Percentiles rank a stretch among this genome's conserved stretches.
Conservation (phyloP, 1,140 invertebrate species). For the Macrocentrus cingulum region DNA sequence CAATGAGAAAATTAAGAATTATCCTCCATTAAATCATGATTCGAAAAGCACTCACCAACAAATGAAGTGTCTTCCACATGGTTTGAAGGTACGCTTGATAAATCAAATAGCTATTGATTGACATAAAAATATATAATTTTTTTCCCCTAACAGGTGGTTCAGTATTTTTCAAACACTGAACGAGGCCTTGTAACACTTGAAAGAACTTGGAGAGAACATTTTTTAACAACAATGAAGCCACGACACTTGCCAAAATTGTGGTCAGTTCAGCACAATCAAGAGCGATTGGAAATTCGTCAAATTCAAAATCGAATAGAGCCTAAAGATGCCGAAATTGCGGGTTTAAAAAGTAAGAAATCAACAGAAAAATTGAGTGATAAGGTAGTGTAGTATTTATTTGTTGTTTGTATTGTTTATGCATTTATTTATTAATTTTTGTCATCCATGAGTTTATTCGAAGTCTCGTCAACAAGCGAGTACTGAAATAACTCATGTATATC, state of each 20-base stretch:
- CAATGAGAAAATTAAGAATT: slow-evolving; percentile 54
- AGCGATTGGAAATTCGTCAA: slow-evolving; percentile 52
- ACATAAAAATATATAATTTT: slow-evolving; percentile 27
- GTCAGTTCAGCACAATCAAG: slow-evolving; percentile 73
- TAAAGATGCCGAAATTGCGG: slow-evolving; percentile 49
- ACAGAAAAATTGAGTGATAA: background rate
- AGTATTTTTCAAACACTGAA: slow-evolving; percentile 60
- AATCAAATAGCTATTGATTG: slow-evolving; percentile 1
- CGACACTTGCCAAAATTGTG: slow-evolving; percentile 72
- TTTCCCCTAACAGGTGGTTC: slow-evolving; percentile 64
- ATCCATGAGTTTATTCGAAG: too few relatives aligned
- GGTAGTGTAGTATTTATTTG: too few relatives aligned
- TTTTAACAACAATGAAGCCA: slow-evolving; percentile 74
- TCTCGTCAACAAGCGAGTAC: too few relatives aligned
- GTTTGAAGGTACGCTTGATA: slow-evolving; percentile 40
- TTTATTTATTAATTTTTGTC: too few relatives aligned
- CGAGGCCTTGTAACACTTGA: slow-evolving; percentile 72
- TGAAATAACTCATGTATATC: too few relatives aligned
- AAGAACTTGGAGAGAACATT: slow-evolving; percentile 76
- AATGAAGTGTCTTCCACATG: slow-evolving; percentile 41
- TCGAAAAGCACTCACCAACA: slow-evolving; percentile 13
- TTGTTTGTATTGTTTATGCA: too few relatives aligned
- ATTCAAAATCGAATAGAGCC: slow-evolving; percentile 51
- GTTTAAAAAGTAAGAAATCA: slow-evolving; percentile 29
- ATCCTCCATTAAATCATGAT: slow-evolving; percentile 31